These are phyloP conservation scores for Dione juno DNA, from an alignment of 2,888 invertebrate species.

Conservation along the genomic window DNA sequence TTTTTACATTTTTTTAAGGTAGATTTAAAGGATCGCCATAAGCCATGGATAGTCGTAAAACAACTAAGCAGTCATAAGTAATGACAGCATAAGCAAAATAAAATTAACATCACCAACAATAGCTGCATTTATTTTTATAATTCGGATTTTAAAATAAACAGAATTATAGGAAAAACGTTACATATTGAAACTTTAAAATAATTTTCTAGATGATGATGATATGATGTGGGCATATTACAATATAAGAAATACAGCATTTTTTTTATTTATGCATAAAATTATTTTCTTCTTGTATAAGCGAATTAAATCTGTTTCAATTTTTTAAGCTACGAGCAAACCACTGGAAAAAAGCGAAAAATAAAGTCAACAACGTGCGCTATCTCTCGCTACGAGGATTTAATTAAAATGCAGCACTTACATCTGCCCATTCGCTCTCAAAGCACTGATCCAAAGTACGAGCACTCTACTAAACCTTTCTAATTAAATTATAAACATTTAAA, in stretches of 20 bases:
- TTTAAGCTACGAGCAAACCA: conserved; percentile 53
- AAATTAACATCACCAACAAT: not conserved
- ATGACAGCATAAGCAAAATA: too few relatives aligned
- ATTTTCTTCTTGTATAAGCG: conserved; percentile 45
- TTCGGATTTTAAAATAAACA: too few relatives aligned
- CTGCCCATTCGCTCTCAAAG: conserved; percentile 46
- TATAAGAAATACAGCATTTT: conserved; percentile 36
- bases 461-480: conserved; percentile 51
- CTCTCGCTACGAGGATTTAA: conserved; percentile 65
- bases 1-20: too few relatives aligned
- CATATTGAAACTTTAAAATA: not conserved
- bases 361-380: conserved; percentile 51
- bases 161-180: not conserved
- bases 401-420: conserved; percentile 66
- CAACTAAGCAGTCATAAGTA: too few relatives aligned
- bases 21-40: too few relatives aligned
- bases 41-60: too few relatives aligned
- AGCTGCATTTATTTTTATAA: too few relatives aligned
- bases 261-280: conserved; percentile 58
- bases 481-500: conserved; percentile 63
- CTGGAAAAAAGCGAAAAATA: conserved; percentile 53
- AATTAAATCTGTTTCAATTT: conserved; percentile 57
- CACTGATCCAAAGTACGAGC: conserved; percentile 29
- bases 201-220: not conserved
- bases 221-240: not conserved